These are phyloP conservation scores for Otus sunia DNA, from an alignment of 2,113 vertebrate genomes.

Conservation along the genomic window DNA sequence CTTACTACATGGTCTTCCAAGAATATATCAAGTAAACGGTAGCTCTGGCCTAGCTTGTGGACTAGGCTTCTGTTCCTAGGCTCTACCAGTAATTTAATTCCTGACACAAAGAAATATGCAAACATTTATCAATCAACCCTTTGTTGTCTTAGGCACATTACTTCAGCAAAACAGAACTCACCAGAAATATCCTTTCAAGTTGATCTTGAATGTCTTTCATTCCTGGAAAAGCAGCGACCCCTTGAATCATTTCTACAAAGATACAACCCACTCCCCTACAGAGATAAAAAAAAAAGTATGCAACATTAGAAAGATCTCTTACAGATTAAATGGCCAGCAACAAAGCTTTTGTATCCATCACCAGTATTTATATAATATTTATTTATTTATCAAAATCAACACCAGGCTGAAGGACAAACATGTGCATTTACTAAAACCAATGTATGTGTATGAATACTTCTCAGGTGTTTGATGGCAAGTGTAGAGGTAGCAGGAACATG, in stretches of 20 bases:
- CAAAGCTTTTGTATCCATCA: neutral
- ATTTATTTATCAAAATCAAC: neutral
- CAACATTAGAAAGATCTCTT: neutral
- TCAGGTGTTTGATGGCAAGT: neutral
- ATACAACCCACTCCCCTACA: conserved; percentile 96
- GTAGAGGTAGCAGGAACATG: neutral
- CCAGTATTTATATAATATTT: neutral
- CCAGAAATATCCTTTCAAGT: conserved; percentile 98
- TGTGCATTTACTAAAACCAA: neutral
- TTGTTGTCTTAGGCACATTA: neutral
- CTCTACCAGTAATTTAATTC: neutral
- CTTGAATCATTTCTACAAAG: conserved; percentile 98
- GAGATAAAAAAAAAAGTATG: conserved; percentile 8
- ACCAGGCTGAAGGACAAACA: neutral
- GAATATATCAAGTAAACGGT: neutral
- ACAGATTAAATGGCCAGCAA: neutral
- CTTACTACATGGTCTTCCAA: neutral
- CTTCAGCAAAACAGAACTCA: conserved; percentile 70
- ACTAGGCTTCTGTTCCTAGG: neutral
- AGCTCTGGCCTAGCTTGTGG: neutral
- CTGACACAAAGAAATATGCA: neutral
- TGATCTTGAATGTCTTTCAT: conserved; percentile 99
- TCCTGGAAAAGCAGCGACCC: conserved; percentile 95
- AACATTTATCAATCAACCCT: neutral
- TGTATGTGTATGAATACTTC: neutral